phyloP scores from a whole-genome alignment of 2,888 invertebrate genomes.

The Meandrusa payeni region DNA sequence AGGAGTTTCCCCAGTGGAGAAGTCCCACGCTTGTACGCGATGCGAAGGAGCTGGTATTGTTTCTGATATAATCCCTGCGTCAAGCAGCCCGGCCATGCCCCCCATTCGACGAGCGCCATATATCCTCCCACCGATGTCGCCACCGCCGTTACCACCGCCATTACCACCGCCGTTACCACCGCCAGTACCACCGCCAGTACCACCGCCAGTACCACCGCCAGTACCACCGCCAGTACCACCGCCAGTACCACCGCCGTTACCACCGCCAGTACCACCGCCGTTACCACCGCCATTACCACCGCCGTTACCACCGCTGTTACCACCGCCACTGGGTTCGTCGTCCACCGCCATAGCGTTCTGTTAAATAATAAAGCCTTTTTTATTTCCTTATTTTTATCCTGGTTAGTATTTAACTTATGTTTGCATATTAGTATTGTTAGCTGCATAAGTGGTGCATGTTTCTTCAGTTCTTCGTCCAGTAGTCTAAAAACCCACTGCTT shows the following conservation, averaged over 20 bases:
- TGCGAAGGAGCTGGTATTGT: constrained; percentile 85
- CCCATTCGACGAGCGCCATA: constrained; percentile 46
- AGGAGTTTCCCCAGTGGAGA: constrained; percentile 85
- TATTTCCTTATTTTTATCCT: too few relatives aligned
- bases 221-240: constrained; percentile 28
- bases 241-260: constrained; percentile 30
- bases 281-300: constrained; percentile 28
- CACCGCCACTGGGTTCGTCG: constrained; percentile 47
- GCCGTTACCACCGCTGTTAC: constrained; percentile 27
- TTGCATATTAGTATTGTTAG: too few relatives aligned
- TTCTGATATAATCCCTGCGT: constrained; percentile 69
- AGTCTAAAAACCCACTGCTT: too few relatives aligned
- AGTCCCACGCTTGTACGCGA: constrained; percentile 93
- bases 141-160: constrained; percentile 24
- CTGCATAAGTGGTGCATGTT: too few relatives aligned
- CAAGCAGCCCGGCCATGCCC: constrained; percentile 64
- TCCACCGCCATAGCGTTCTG: constrained; percentile 76
- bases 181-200: too few relatives aligned
- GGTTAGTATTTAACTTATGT: too few relatives aligned
- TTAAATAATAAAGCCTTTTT: too few relatives aligned
- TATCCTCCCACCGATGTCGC: constrained; percentile 37
- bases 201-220: constrained; percentile 78
- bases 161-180: constrained; percentile 27
- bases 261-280: constrained; percentile 30
- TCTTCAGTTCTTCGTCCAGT: too few relatives aligned